Evolutionary conservation across 1,140 invertebrate genomes (phyloP), one percentile per base, ranked within the genome.

Genomic region (Diprion similis): DNA sequence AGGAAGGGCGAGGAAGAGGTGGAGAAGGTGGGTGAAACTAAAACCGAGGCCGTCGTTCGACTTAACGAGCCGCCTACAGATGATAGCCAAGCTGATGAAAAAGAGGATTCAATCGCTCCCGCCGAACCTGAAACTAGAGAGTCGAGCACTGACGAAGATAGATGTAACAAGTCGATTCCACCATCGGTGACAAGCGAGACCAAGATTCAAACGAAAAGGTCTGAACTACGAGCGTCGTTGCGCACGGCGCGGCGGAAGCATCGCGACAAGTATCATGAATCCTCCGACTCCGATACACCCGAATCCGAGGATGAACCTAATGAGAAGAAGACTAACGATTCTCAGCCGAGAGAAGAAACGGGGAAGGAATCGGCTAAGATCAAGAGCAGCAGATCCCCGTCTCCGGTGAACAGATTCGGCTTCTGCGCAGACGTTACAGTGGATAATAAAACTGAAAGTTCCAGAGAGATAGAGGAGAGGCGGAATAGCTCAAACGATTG

Each of bases 261-360:
- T 78, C 75, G 80, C 47, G 80, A 82, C 17, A 85, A 85, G 76
- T 86, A 88, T 80, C 75, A 77, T 19, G 86, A 88, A 15, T 87
- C 85, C 10, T 87, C 83, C 0, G 82, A 85, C 79, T 86, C 86
- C 10, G 83, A 87, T 18, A 82, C 80, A 15, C 78, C 75, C 4
- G 86, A 87, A 66, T 84, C 84, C 6, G 83, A 87, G 47, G 85
- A 86, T 47, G 85, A 87, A 72, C 73, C 73, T 46, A 45, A 70
- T 10, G 79, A 77, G 51, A 80, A 77, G 1, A 79, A 77, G n/a
- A 69, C 45, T 10, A 70, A 80, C 45, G 77, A 80, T 11, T 71
- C 66, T 65, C 17, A 70, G 13, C n/a, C n/a, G 11, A 18, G 48
- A 18, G 46, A 69, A 13, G 68, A 75, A 72, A 66, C 67, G 19